Conservation (phyloP, 1,140 invertebrate species). For the Aporrectodea caliginosa region DNA sequence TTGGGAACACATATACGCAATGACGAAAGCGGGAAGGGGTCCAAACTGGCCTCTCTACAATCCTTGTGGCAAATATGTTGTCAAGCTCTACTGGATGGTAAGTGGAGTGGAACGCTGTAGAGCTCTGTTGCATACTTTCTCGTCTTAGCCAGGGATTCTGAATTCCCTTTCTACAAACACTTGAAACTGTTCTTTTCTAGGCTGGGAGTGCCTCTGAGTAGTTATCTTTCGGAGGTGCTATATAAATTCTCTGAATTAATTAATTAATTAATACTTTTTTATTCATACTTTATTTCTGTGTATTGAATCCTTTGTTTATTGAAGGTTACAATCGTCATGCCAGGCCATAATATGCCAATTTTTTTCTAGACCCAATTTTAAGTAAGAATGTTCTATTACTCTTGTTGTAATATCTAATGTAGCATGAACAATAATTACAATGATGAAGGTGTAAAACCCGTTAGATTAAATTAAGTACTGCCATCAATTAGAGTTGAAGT, state of each 20-base stretch:
- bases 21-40: conserved; percentile 54
- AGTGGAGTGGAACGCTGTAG: no score
- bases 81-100: conserved; percentile 56
- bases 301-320: no score
- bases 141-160: not conserved
- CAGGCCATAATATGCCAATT: no score
- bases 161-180: not conserved
- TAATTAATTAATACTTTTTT: not conserved
- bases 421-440: no score
- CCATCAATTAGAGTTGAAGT: no score
- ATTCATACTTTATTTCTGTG: not conserved
- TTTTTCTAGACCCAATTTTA: no score
- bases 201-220: not conserved
- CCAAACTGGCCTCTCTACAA: conserved; percentile 53
- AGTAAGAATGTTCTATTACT: no score
- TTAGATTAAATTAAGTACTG: no score
- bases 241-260: not conserved
- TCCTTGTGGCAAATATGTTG: conserved; percentile 55
- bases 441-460: no score
- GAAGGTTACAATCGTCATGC: no score
- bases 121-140: no score
- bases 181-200: not conserved
- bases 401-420: no score
- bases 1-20: conserved; percentile 56
- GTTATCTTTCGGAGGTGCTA: not conserved